These are phyloP conservation scores for Acanthurus leucopareius DNA, from an alignment of 2,797 vertebrate genomes.

Conservation along the genomic window DNA sequence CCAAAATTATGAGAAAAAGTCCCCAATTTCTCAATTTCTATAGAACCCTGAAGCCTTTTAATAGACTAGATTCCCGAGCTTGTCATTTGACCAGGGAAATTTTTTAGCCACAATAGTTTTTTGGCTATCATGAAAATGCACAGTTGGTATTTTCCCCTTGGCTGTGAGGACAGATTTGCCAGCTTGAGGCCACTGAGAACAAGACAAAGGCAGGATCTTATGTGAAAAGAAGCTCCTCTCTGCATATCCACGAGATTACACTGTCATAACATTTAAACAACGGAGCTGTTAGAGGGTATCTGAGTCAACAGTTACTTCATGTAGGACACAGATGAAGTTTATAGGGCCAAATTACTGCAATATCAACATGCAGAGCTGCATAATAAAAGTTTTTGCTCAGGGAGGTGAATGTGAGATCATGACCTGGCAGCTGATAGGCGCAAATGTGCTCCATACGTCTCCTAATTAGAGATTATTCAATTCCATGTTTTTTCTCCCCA, in stretches of 20 bases:
- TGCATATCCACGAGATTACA: constrained; percentile 20
- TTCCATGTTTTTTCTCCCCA: no score
- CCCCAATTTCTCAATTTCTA: constrained; percentile 41
- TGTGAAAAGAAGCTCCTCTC: constrained; percentile 31
- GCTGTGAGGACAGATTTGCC: constrained; percentile 69
- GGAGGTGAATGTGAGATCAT: constrained; percentile 15
- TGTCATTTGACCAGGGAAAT: constrained; percentile 46
- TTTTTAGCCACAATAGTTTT: constrained; percentile 63
- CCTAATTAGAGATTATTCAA: not conserved
- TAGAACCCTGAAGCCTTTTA: constrained; percentile 9
- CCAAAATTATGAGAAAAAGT: constrained; percentile 7
- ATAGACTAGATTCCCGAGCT: constrained; percentile 24
- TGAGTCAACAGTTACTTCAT: constrained; percentile 40
- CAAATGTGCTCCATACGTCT: constrained; percentile 25
- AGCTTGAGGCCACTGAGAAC: constrained; percentile 59
- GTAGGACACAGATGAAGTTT: constrained; percentile 33
- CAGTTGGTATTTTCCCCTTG: constrained; percentile 72
- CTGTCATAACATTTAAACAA: constrained; percentile 31
- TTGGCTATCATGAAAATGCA: constrained; percentile 58
- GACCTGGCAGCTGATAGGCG: constrained; percentile 32
- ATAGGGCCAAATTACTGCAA: constrained; percentile 52
- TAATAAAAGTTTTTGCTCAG: constrained; percentile 33
- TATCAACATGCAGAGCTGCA: constrained; percentile 38
- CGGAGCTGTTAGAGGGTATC: constrained; percentile 12
- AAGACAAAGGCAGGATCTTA: constrained; percentile 17